Conservation (phyloP, 2,888 invertebrate genomes). For the Polylopha cassiicola region DNA sequence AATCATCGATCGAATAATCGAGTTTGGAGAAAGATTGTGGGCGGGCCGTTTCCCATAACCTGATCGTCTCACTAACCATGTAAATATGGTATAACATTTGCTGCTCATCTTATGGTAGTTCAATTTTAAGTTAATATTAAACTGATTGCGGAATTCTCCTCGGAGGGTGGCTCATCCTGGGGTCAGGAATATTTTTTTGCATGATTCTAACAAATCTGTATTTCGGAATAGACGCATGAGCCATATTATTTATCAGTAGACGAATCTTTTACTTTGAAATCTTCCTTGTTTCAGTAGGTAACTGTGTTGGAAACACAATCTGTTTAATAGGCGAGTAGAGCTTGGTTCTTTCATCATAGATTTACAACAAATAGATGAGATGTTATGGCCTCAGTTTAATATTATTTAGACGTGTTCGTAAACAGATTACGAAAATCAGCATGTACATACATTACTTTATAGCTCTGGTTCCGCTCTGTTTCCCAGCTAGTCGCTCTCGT, state of each 20-base stretch:
- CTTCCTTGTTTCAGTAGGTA: conserved; percentile 12
- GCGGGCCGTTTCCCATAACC: conserved; percentile 65
- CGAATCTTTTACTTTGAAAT: conserved; percentile 9
- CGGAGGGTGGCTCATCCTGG: conserved; percentile 69
- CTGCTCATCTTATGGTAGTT: conserved; percentile 37
- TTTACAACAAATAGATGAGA: conserved; percentile 59
- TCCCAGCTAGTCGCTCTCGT: conserved; percentile 54
- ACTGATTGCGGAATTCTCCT: conserved; percentile 35
- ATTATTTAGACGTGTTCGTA: conserved; percentile 58
- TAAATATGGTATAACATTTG: conserved; percentile 39
- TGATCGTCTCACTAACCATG: conserved; percentile 62
- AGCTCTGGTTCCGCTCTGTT: conserved; percentile 70
- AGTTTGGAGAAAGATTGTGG: conserved; percentile 71
- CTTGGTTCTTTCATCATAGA: conserved; percentile 26
- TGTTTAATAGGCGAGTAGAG: conserved; percentile 33
- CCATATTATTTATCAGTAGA: conserved; percentile 11
- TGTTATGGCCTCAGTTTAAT: conserved; percentile 57
- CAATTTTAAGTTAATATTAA: conserved; percentile 16
- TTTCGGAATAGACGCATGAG: conserved; percentile 38
- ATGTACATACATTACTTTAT: conserved; percentile 68
- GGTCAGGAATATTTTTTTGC: conserved; percentile 49
- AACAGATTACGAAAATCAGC: conserved; percentile 68
- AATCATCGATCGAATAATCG: conserved; percentile 73
- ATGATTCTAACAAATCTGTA: conserved; percentile 38
- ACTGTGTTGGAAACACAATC: conserved; percentile 13